Evolutionary conservation across 1,140 invertebrate genomes (phyloP).

Genomic region (Heliconius eleuchia): DNA sequence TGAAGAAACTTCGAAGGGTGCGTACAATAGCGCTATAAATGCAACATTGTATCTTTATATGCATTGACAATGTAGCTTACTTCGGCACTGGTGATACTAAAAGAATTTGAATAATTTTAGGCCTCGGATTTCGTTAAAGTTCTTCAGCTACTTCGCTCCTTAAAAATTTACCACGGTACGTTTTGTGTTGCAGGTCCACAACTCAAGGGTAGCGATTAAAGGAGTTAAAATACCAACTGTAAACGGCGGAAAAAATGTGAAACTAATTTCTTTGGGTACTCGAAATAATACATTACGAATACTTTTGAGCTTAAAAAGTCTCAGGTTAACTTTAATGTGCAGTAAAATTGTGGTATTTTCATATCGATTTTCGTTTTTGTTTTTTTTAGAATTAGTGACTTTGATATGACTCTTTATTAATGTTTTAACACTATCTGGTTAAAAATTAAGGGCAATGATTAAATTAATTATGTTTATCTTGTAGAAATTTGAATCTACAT

Average conservation of each 20-base stretch:
- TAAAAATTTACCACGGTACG: conserved; percentile 54
- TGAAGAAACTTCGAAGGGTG: conserved; percentile 65
- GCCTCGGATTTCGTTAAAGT: conserved; percentile 49
- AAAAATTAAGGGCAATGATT: too few species aligned
- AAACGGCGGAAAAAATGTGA: conserved; percentile 6
- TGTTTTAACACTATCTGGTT: background rate
- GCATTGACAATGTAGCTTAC: conserved; percentile 65
- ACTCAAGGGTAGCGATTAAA: conserved; percentile 32
- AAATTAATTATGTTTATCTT: too few species aligned
- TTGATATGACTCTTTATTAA: background rate
- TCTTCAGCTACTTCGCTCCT: conserved; percentile 44
- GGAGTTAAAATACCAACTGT: conserved; percentile 18
- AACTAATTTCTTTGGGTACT: conserved; percentile 12
- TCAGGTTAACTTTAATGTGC: background rate
- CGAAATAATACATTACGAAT: conserved; percentile 5
- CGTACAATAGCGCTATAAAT: conserved; percentile 73
- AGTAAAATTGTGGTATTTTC: background rate
- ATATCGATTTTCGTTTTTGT: background rate
- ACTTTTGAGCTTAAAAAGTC: background rate
- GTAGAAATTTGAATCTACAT: too few species aligned
- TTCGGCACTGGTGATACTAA: conserved; percentile 12
- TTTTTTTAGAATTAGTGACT: background rate
- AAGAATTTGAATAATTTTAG: conserved; percentile 58
- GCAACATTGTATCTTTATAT: conserved; percentile 74
- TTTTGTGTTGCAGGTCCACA: conserved; percentile 32